phyloP scores from a whole-genome alignment of 2,888 invertebrate genomes.

The Proisotoma minuta region DNA sequence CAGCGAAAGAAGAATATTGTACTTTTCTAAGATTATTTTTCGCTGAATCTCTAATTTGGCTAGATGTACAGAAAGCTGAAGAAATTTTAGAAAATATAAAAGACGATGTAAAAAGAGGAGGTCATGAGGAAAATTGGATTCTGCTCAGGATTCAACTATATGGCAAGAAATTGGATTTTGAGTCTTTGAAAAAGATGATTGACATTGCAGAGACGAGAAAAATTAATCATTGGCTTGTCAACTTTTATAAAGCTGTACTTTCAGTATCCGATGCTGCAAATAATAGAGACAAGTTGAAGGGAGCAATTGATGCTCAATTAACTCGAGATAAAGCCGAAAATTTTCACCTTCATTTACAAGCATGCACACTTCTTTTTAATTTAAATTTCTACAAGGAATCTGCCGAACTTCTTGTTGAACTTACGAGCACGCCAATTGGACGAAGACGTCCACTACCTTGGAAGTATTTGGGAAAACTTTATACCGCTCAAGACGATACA shows the following conservation, averaged over 20 bases:
- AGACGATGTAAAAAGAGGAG: background rate
- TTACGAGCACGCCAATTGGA: constrained; percentile 31
- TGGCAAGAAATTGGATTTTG: constrained; percentile 6
- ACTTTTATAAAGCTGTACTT: constrained; percentile 16
- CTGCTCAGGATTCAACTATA: background rate
- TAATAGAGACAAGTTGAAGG: background rate
- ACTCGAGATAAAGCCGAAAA: background rate
- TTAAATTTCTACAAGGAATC: constrained; percentile 22
- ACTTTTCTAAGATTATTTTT: constrained; percentile 20
- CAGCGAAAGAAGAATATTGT: background rate
- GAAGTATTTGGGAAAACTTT: constrained; percentile 41
- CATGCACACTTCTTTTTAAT: constrained; percentile 24
- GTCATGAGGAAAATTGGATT: background rate
- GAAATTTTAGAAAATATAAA: background rate
- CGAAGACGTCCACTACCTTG: constrained; percentile 39
- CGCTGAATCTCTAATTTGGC: constrained; percentile 23
- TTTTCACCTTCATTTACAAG: constrained; percentile 23
- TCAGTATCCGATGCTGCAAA: constrained; percentile 5
- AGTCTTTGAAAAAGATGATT: background rate
- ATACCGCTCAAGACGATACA: constrained; percentile 54
- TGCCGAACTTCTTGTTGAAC: constrained; percentile 10
- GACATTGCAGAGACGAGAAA: background rate
- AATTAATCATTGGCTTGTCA: constrained; percentile 11
- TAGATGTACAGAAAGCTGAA: constrained; percentile 14
- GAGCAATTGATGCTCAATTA: background rate